Percentiles rank a stretch among this genome's conserved stretches.
Conservation (phyloP, 2,797 vertebrate genomes). For the Catharus ustulatus region DNA sequence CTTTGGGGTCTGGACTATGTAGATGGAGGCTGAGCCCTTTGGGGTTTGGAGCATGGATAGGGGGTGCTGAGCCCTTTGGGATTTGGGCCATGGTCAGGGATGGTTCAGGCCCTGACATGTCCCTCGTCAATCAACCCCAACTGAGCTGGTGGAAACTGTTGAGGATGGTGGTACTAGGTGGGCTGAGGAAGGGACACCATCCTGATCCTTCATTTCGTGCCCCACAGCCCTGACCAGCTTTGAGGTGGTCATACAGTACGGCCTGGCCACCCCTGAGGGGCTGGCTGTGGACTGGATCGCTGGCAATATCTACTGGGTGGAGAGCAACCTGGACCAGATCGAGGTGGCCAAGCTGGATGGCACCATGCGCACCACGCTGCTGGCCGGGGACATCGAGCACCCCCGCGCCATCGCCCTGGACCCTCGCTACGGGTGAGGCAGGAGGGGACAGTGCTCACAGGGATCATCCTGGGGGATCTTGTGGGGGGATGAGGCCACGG, state of each 20-base stretch:
- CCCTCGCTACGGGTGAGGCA: slow-evolving; percentile 90
- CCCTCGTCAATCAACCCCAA: rapidly evolving
- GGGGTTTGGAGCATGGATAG: rapidly evolving
- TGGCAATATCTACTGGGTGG: slow-evolving; percentile 99
- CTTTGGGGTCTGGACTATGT: background rate
- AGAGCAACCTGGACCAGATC: slow-evolving; percentile 98
- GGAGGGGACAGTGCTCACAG: rapidly evolving
- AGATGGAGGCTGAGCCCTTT: background rate
- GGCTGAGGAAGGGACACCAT: background rate
- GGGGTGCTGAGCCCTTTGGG: too few relatives aligned
- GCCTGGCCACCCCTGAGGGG: slow-evolving; percentile 94
- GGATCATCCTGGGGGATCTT: background rate
- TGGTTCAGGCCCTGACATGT: rapidly evolving
- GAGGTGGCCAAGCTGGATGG: slow-evolving; percentile 96
- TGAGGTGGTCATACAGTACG: slow-evolving; percentile 96
- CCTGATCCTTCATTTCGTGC: background rate
- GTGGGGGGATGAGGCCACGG: rapidly evolving
- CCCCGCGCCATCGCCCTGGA: slow-evolving; percentile 94
- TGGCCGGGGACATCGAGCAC: slow-evolving; percentile 96
- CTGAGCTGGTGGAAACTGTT: background rate
- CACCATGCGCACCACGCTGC: slow-evolving; percentile 92
- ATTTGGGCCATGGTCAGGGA: background rate
- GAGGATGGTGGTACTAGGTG: background rate
- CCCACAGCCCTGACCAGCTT: slow-evolving; percentile 91
- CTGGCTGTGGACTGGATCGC: slow-evolving; percentile 98